Conservation (phyloP, 2,888 invertebrate genomes). For the Parascotia fuliginaria region DNA sequence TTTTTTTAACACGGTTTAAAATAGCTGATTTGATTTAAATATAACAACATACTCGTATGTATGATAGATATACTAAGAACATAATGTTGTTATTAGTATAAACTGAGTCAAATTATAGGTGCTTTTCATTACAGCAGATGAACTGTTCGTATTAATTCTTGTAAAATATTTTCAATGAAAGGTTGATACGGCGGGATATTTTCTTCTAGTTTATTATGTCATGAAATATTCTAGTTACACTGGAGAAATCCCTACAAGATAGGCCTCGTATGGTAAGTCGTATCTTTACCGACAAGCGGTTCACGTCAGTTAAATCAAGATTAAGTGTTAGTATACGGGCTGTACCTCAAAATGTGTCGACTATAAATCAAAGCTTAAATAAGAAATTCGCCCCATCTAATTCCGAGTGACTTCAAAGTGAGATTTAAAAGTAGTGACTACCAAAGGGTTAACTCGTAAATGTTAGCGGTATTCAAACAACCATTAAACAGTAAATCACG, state of each 20-base stretch:
- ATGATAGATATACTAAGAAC: no score
- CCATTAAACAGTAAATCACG: conserved; percentile 50
- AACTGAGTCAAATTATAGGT: no score
- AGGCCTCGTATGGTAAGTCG: conserved; percentile 61
- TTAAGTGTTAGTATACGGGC: conserved; percentile 72
- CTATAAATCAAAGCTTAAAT: conserved; percentile 75
- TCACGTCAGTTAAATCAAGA: conserved; percentile 79
- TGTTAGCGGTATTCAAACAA: conserved; percentile 47
- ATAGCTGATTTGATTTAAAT: no score
- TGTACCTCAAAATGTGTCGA: conserved; percentile 74
- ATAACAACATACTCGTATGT: no score
- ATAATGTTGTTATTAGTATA: no score
- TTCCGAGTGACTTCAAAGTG: conserved; percentile 74
- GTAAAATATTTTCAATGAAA: no score
- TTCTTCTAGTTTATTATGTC: no score
- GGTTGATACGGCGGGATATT: no score
- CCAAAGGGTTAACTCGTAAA: conserved; percentile 58
- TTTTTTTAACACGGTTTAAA: no score
- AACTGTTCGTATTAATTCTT: no score
- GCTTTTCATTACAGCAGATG: no score
- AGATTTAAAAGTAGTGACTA: conserved; percentile 54
- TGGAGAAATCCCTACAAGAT: conserved; percentile 33
- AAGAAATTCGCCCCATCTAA: conserved; percentile 77
- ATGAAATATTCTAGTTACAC: conserved; percentile 5
- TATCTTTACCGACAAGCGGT: conserved; percentile 65